Percentiles rank a stretch among this genome's conserved stretches.
Evolutionary conservation across 2,113 vertebrate species (phyloP).

Genomic region (Polyodon spathula): DNA sequence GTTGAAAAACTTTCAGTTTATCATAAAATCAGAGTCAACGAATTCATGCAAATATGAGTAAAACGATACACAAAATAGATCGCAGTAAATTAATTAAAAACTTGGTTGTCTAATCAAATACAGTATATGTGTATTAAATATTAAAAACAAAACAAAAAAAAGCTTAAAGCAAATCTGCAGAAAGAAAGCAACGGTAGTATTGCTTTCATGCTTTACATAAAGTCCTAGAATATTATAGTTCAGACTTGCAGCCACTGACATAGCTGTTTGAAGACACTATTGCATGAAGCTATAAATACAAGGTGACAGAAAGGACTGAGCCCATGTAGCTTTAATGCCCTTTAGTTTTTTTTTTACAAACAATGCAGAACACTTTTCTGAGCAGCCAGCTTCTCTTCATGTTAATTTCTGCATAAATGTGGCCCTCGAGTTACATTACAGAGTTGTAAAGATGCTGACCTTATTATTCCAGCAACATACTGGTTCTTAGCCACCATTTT

Average conservation of each 20-base stretch:
- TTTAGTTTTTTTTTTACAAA: no score
- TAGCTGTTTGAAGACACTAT: background rate
- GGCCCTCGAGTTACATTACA: background rate
- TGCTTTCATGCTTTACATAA: background rate
- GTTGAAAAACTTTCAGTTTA: slow-evolving; percentile 25
- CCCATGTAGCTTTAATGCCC: no score
- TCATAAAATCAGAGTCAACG: slow-evolving; percentile 16
- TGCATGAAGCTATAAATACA: background rate
- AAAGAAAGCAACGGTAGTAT: background rate
- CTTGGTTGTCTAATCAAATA: no score
- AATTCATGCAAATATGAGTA: slow-evolving; percentile 13
- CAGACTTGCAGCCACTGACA: background rate
- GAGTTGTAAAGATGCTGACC: no score
- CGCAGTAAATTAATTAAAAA: slow-evolving; percentile 13
- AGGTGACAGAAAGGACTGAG: background rate
- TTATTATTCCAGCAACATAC: slow-evolving; percentile 6
- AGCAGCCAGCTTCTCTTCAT: no score
- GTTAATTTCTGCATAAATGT: no score
- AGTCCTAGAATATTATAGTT: background rate
- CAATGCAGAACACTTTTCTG: no score
- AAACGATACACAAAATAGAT: slow-evolving; percentile 18
- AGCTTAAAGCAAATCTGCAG: background rate
- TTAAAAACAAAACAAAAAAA: background rate
- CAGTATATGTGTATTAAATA: no score
- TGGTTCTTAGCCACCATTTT: slow-evolving; percentile 11